Base-by-base conservation (phyloP, 2,888 invertebrate species). In the Norana najaformis region DNA sequence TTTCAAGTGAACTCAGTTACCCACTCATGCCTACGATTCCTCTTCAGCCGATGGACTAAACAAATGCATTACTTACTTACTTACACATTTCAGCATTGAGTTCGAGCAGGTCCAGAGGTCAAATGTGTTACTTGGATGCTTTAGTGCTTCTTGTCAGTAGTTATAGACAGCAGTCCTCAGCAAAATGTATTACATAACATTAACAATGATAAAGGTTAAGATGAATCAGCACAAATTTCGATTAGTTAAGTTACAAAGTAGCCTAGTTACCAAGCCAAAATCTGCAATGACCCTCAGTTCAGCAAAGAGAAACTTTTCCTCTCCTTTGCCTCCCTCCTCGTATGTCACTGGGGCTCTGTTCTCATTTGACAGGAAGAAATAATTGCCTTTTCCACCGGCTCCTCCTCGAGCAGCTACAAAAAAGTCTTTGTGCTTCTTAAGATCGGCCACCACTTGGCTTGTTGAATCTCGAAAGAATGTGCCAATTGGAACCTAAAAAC, bases 331-430 rank as follows among this genome's bases (percentile, higher is more conserved):
- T 0, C 98, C 99, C 92, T 96, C 95, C 95, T 99, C 99, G 13
- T 97, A 97, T 91, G 98, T 96, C 92, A 96, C 95, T 0, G 99
- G 99, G 0, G 97, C 95, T 95, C 96, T 97, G 96, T 94, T 97
- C 96, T 88, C 96, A 93, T 97, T 97, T 0, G 97, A 96, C 36
- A 97, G 96, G 95, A 99, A 99, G 95, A 97, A 98, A 91, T 96
- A 96, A 95, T 99, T 99, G 0, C 99, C 99, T 94, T 97, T 97
- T 0, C 99, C 99, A 0, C 99, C 99, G 0, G 97, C 96, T 8
- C 99, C 99, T 0, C 99, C 99, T 91, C 98, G 95, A 23, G 99
- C 98, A 18, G 97, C 98, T 34, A 99, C 96, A 95, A 98, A 99
- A 96, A 97, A 97, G 89, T 97, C 95, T 11, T 97, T 97, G 69